These are phyloP conservation scores for Phortica variegata DNA, from an alignment of 1,140 invertebrate genomes.

Conservation along the genomic window DNA sequence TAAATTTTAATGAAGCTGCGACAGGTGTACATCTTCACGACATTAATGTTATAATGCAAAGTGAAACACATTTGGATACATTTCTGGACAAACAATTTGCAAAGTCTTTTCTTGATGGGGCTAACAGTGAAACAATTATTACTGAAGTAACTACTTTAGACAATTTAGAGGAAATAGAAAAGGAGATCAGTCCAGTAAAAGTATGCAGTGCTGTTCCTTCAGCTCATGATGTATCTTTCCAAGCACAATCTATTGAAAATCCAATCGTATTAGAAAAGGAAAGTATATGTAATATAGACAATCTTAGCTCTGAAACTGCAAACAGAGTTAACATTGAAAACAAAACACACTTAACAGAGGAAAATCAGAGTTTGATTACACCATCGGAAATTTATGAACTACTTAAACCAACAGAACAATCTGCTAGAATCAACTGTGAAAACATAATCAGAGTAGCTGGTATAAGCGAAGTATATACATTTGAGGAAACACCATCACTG, in stretches of 20 bases:
- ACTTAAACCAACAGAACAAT: conserved; percentile 10
- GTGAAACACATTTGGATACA: conserved; percentile 17
- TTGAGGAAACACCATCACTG: conserved; percentile 19
- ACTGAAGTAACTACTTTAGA: conserved; percentile 30
- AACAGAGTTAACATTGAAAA: conserved; percentile 12
- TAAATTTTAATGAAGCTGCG: conserved; percentile 3
- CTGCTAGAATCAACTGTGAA: conserved; percentile 19
- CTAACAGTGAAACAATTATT: conserved; percentile 27
- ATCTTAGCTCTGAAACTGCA: conserved; percentile 4
- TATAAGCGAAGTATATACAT: conserved; percentile 17
- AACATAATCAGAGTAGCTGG: conserved; percentile 11
- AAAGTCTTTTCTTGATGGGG: conserved; percentile 36
- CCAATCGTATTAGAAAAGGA: conserved; percentile 20
- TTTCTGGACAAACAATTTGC: conserved; percentile 17
- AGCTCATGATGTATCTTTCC: conserved; percentile 7
- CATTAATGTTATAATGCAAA: conserved; percentile 25
- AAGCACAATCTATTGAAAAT: conserved; percentile 4
- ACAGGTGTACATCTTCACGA: conserved; percentile 23
- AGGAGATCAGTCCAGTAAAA: background rate
- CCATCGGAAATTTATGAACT: conserved; percentile 38
- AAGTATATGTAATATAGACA: background rate
- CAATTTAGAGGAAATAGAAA: conserved; percentile 16
- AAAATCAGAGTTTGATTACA: conserved; percentile 25
- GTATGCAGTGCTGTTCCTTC: conserved; percentile 5
- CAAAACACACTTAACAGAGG: conserved; percentile 29